These are phyloP conservation scores for Lepidochrysops patricia DNA, from an alignment of 2,888 invertebrate genomes.

Conservation along the genomic window DNA sequence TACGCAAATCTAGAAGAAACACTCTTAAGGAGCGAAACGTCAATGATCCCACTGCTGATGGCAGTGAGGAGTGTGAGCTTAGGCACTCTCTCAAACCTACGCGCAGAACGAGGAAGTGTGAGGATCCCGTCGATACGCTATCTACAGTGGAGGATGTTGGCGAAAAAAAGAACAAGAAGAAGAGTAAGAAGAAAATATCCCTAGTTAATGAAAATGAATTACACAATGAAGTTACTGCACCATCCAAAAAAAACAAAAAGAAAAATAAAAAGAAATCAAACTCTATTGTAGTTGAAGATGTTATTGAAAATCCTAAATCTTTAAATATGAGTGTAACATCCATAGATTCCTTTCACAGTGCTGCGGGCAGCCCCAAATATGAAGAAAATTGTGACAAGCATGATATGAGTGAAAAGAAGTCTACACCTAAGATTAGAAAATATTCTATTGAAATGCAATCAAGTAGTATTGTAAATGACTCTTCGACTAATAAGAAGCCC, in stretches of 20 bases:
- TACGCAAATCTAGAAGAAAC: conserved; percentile 32
- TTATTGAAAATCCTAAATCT: conserved; percentile 18
- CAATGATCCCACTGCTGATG: conserved; percentile 22
- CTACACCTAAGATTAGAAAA: neutral
- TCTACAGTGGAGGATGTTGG: neutral
- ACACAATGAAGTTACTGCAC: conserved; percentile 29
- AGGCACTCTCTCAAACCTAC: conserved; percentile 34
- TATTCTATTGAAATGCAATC: neutral
- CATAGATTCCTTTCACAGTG: conserved; percentile 55
- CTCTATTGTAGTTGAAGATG: conserved; percentile 30
- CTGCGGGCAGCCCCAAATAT: conserved; percentile 46
- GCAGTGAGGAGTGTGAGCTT: conserved; percentile 16
- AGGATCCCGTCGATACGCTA: conserved; percentile 20
- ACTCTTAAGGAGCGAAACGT: conserved; percentile 35
- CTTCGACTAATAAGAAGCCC: neutral
- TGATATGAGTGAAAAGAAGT: neutral
- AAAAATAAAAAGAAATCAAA: conserved; percentile 37
- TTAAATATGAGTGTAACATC: conserved; percentile 38
- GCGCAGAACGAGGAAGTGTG: conserved; percentile 35
- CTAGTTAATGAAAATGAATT: conserved; percentile 26
- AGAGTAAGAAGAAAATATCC: conserved; percentile 23
- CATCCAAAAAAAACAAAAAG: conserved; percentile 35
- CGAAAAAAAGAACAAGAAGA: conserved; percentile 13
- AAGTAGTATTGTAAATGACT: neutral
- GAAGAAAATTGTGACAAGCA: neutral